Evolutionary conservation across 2,888 invertebrate species (phyloP).

Genomic region (Eilema sororculum): DNA sequence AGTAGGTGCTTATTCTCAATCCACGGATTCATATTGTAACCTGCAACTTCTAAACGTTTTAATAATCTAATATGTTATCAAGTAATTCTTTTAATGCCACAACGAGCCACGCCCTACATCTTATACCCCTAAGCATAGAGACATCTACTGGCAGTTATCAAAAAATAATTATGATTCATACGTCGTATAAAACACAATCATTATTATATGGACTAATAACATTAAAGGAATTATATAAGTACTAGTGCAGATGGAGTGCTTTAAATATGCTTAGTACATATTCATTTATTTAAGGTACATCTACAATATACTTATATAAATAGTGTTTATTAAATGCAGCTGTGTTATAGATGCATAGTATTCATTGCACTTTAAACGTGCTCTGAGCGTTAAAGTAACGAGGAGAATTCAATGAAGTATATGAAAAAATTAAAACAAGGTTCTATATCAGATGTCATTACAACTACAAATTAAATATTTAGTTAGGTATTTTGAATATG

Average conservation of each 20-base stretch:
- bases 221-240: conserved; percentile 33
- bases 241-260: conserved; percentile 34
- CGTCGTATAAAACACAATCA: conserved; percentile 37
- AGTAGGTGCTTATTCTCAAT: neutral
- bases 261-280: conserved; percentile 31
- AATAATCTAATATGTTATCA: neutral
- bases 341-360: conserved; percentile 7
- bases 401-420: neutral
- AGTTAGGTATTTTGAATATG: neutral
- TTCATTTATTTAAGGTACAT: conserved; percentile 33
- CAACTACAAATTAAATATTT: neutral
- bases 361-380: conserved; percentile 8
- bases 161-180: conserved; percentile 30
- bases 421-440: neutral
- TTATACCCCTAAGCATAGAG: conserved; percentile 51
- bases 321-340: conserved; percentile 17
- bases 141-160: conserved; percentile 49
- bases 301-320: conserved; percentile 16
- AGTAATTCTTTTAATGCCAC: conserved; percentile 51
- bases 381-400: neutral
- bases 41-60: neutral
- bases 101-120: conserved; percentile 49
- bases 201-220: conserved; percentile 27
- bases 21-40: neutral
- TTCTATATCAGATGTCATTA: neutral